Evolutionary conservation across 2,797 vertebrate species (phyloP).

Genomic region (Pagetopsis macropterus): DNA sequence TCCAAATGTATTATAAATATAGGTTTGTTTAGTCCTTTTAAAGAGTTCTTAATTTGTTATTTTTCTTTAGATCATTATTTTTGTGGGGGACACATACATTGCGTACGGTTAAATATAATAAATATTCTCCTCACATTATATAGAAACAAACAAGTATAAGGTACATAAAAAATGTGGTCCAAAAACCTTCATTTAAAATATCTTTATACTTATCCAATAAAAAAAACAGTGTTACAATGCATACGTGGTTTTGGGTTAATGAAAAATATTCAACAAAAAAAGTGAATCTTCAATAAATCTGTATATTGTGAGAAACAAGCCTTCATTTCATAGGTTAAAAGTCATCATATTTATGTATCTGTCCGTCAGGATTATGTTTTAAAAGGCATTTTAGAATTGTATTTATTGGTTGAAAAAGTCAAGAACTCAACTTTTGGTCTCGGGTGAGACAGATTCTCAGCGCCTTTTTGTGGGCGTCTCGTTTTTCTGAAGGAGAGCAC

Average conservation of each 20-base stretch:
- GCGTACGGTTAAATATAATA: background rate
- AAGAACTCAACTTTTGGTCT: constrained; percentile 65
- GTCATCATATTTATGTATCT: background rate
- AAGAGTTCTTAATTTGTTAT: too few species aligned
- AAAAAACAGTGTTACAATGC: background rate
- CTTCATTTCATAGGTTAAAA: constrained; percentile 1
- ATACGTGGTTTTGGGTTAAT: background rate
- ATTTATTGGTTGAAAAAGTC: constrained; percentile 63
- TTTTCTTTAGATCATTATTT: background rate
- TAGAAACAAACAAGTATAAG: background rate
- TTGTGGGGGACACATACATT: background rate
- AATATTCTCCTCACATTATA: background rate
- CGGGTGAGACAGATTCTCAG: constrained; percentile 77
- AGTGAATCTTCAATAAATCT: background rate
- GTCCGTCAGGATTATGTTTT: background rate
- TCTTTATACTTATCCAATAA: background rate
- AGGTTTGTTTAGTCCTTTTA: too few species aligned
- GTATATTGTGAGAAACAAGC: background rate
- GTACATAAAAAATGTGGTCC: background rate
- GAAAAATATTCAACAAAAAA: too few species aligned
- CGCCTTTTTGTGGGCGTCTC: constrained; percentile 83
- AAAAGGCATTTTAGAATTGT: constrained; percentile 33
- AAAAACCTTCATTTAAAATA: background rate
- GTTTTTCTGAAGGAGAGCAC: constrained; percentile 85
- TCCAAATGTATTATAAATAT: background rate